Base-by-base conservation (phyloP, 2,888 invertebrate genomes). In the Mylabris sibirica region DNA sequence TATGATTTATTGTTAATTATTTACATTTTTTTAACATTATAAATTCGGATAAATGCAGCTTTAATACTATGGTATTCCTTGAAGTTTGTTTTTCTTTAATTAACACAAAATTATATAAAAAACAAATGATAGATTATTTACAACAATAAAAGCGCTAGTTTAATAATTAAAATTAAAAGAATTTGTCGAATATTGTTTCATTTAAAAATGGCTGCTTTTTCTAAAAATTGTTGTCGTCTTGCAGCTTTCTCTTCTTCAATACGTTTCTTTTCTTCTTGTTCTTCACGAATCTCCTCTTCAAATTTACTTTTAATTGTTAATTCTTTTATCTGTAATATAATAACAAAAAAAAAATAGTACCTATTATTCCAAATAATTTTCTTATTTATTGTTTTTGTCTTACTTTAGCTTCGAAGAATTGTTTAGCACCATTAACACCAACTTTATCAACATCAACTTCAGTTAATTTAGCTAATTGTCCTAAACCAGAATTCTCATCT, bases 361-460 rank as follows among this genome's bases (percentile, higher is more conserved):
- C n/a, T n/a, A n/a, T n/a, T n/a, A n/a, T n/a, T n/a, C n/a, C n/a
- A n/a, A n/a, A n/a, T n/a, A n/a, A n/a, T n/a, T n/a, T n/a, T 2
- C 2, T 38, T 12, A 41, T n/a, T 41, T n/a, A 41, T n/a, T 41
- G n/a, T 35, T 35, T 6, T 6, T n/a, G n/a, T n/a, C n/a, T 76
- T 83, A 92, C 92, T 87, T 98, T 98, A 0, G 97, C 96, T 87
- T 97, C 96, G 81, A 98, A 98, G 87, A 98, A 98, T 81, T 93
- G 92, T 84, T 97, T 97, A 41, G 98, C 98, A 14, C 97, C 98
- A 74, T 92, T 93, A 0, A 98, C 98, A 0, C 98, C 98, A 22
- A 96, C 96, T 87, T 96, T 93, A 74, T 96, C 95, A 0, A 98
- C 97, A 81, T 96, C 93, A 69, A 98, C 93, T 86, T 97, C 97